Evolutionary conservation across 2,113 vertebrate species (phyloP), one percentile per base, ranked within the genome.

Genomic region (Poeciliopsis prolifica): DNA sequence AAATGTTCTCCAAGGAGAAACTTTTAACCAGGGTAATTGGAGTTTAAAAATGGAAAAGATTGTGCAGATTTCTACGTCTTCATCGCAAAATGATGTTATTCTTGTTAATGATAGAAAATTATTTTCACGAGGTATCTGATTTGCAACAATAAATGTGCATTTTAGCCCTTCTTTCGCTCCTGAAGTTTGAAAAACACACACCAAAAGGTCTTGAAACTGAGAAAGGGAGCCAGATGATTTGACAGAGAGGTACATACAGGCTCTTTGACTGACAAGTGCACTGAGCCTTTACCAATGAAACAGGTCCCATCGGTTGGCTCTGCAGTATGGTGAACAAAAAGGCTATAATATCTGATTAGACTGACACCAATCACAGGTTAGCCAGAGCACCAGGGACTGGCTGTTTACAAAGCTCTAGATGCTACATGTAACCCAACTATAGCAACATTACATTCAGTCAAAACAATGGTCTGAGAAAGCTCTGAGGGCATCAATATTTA

Each of bases 261-360:
- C 67, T 87, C 42, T 70, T 17, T 86, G 89, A 90, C 68, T 84
- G 89, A 82, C 89, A 85, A 70, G 75, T 60, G 42, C 84, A 90
- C 83, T 84, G 85, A 88, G 86, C 13, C 64, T 68, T 79, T 77
- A 73, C 80, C 87, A 83, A 77, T 89, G 82, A 90, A 84, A 86
- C 78, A 68, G 78, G 68, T 78, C 72, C 72, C 68, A 78, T 86
- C 78, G 85, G 78, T 72, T 70, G 66, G 68, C 68, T 85, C 79
- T 69, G 72, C 28, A n/a, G 78, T 78, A 75, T 28, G 51, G 64
- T 31, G 75, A 78, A 75, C 74, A 48, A 86, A 77, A 91, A 86
- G 70, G 63, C 72, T 79, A 35, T 64, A 28, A 66, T 35, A 79
- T 78, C 70, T 86, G 77, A 92, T 88, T 82, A 87, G 77, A 77